Base-by-base conservation (phyloP, 2,888 invertebrate species). In the Ophraella communa region DNA sequence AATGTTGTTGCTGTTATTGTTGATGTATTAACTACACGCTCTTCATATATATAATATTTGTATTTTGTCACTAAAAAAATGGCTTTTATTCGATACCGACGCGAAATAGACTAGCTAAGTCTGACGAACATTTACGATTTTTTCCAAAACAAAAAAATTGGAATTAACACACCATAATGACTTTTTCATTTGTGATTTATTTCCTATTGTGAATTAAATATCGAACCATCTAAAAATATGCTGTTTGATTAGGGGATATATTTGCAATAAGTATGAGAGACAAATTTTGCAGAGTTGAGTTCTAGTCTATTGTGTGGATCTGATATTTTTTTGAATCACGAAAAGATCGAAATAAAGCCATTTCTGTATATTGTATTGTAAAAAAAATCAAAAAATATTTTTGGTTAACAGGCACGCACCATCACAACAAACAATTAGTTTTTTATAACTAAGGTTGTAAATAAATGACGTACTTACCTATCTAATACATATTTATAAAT, bases 1-100 rank as follows among this genome's bases (percentile, higher is more conserved):
- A 78, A 77, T 79, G 80, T 81, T 81, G 80, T 80, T 81, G 81
- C 79, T 81, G 80, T 81, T 80, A 81, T 80, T 81, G 81, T 81
- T 81, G 76, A 79, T 80, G 79, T 72, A 70, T 71, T 66, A 60
- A 44, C 24, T 56, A 62, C 69, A 67, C 23, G 62, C 65, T 58
- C 47, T 18, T 53, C 52, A 44, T 33, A 11, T n/a, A n/a, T n/a
- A n/a, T n/a, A n/a, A n/a, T n/a, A n/a, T n/a, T 21, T 60, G n/a
- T 24, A 20, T 27, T 44, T 52, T 39, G 21, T 21, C n/a, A 21
- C 23, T 2, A 3, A 23, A 17, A 21, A 47, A 47, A 47, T 47
- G 23, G 23, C 20, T 47, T 47, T 7, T n/a, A 1, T 23, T 2
- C 11, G 23, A n/a, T n/a, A 47, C 8, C 0, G 45, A 45, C 10